Evolutionary conservation across 2,797 vertebrate genomes (phyloP).

Genomic region (Apodemus agrarius): DNA sequence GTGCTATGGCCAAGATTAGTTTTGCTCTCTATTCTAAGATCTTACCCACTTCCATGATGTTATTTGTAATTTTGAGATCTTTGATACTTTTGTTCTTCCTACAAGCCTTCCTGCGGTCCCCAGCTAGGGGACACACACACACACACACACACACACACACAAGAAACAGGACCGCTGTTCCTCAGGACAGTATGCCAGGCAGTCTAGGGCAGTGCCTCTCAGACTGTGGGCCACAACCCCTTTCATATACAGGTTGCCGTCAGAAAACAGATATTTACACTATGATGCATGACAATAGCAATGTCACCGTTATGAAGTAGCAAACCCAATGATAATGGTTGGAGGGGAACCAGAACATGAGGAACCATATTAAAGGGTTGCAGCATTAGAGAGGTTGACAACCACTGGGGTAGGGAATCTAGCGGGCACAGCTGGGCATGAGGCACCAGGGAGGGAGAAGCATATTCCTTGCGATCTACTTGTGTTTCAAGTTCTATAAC

Average conservation of each 20-base stretch:
- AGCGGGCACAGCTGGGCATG: not conserved
- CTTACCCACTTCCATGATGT: not conserved
- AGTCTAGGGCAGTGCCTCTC: too few relatives aligned
- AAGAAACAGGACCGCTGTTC: not conserved
- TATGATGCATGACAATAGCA: not conserved
- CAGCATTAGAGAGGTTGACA: too few relatives aligned
- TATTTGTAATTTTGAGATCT: not conserved
- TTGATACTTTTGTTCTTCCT: not conserved
- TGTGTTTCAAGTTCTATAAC: conserved; percentile 39
- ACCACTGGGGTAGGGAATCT: not conserved
- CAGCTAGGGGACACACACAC: not conserved
- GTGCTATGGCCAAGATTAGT: not conserved
- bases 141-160: not conserved
- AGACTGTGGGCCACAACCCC: not conserved
- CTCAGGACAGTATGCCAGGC: not conserved
- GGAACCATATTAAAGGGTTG: not conserved
- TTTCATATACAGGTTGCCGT: not conserved
- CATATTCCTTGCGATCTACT: not conserved
- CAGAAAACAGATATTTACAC: not conserved
- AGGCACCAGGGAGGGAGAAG: not conserved
- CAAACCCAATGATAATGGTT: not conserved
- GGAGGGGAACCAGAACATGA: not conserved
- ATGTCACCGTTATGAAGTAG: not conserved
- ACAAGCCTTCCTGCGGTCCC: not conserved
- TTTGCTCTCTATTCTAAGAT: not conserved